A percentile compares a stretch with the other conserved stretches of the same genome.
Conservation (phyloP, 2,113 vertebrate genomes). For the Alaudala cheleensis region DNA sequence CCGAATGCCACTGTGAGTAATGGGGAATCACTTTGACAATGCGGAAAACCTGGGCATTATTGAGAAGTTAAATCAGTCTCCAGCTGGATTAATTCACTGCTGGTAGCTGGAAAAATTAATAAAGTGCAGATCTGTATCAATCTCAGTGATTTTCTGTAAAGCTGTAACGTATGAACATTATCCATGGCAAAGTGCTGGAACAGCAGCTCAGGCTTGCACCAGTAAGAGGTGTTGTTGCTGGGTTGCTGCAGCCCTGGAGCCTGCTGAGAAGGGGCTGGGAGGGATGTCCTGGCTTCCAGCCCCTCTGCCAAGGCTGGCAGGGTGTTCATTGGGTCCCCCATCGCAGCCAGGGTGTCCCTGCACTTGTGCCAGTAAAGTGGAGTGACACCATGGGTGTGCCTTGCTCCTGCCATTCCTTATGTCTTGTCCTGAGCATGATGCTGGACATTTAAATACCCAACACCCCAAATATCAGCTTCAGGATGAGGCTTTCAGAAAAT, state of each 20-base stretch:
- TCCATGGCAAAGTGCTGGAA: background rate
- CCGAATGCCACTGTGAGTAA: background rate
- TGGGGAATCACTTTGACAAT: background rate
- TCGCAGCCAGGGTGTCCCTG: rapidly evolving
- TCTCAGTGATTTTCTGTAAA: background rate
- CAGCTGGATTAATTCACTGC: background rate
- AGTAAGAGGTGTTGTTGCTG: background rate
- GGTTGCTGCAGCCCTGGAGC: background rate
- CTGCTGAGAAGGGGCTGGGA: background rate
- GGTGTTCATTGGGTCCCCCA: background rate
- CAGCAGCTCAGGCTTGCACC: background rate
- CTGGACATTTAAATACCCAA: background rate
- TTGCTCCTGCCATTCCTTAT: background rate
- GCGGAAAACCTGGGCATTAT: background rate
- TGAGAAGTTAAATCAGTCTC: background rate
- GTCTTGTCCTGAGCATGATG: background rate
- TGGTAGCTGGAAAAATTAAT: background rate
- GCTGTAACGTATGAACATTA: background rate
- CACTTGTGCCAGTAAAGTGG: background rate
- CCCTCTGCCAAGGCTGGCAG: background rate
- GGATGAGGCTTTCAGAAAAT: background rate
- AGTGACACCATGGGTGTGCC: rapidly evolving
- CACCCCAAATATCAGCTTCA: background rate
- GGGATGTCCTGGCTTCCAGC: background rate
- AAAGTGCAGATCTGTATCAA: background rate